Conservation (phyloP, 2,888 invertebrate species). For the Hemistola chrysoprasaria region DNA sequence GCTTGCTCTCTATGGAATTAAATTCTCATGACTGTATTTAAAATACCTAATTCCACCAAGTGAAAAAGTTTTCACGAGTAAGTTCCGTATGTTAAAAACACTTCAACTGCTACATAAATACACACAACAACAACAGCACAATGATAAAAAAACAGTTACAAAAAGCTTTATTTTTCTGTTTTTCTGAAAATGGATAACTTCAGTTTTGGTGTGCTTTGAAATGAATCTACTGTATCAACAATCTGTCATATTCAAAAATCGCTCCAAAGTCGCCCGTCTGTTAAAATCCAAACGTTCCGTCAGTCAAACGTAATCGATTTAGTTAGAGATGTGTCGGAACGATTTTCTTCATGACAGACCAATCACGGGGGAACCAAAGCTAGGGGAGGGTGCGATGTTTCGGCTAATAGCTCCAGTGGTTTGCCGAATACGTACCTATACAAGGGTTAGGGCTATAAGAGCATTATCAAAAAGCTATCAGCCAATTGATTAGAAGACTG, state of each 20-base stretch:
- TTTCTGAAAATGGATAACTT: no score
- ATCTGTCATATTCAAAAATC: slow-evolving; percentile 1
- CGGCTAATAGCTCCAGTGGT: slow-evolving; percentile 31
- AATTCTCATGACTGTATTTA: no score
- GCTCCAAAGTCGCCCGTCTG: slow-evolving; percentile 23
- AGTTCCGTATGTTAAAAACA: no score
- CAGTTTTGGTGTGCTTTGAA: no score
- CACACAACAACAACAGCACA: no score
- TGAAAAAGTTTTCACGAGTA: no score
- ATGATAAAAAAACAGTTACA: no score
- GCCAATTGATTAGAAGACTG: background rate
- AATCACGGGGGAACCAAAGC: slow-evolving; percentile 55
- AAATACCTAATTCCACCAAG: no score
- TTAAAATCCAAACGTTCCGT: slow-evolving; percentile 23
- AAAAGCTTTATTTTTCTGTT: no score
- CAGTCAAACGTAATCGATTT: slow-evolving; percentile 39
- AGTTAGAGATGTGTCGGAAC: slow-evolving; percentile 35
- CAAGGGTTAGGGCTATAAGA: slow-evolving; percentile 9
- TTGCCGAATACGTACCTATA: slow-evolving; percentile 21
- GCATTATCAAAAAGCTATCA: slow-evolving; percentile 12
- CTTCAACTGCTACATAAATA: no score
- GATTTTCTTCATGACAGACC: slow-evolving; percentile 66
- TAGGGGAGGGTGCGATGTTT: slow-evolving; percentile 30
- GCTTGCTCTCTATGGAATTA: no score
- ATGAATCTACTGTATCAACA: background rate